Base-by-base conservation (phyloP, 1,140 invertebrate genomes). In the Diploscapter pachys region DNA sequence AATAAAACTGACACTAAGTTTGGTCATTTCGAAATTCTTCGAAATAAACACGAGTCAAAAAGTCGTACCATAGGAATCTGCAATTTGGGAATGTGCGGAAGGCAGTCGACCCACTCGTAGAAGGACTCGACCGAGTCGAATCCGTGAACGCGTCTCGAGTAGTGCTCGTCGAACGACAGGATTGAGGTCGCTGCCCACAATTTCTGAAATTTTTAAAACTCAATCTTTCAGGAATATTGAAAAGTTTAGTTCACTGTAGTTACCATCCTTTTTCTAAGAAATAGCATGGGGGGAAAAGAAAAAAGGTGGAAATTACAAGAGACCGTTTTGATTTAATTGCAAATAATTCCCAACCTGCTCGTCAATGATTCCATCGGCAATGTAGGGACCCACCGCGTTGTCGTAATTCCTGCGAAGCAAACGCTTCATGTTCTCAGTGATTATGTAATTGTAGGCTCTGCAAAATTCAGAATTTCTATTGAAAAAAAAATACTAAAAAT, bases 371-470 rank as follows among this genome's bases (percentile, higher is more conserved):
- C 83, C 83, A 55, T 77, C 87, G 85, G 91, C 92, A 4, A 92
- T 88, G 62, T 94, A 91, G 9, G 91, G 90, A 13, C 89, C 90
- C 8, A 95, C 88, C 63, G 94, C 86, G 57, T 91, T 89, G 76
- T 90, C 89, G 76, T 92, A 91, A 86, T 95, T 92, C 54, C 90
- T 88, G 2, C 92, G 88, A 73, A 96, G 91, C 57, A 95, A 90
- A 80, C 90, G 90, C 73, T 93, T 92, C 80, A 94, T 91, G 83
- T 93, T 93, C 85, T 93, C 92, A 2, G 93, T 94, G 91, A 96
- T 94, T 56, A 93, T 90, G 83, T 93, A 94, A n/a, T 94, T 87
- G 85, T 96, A 96, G 79, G 93, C 90, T 31, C 31, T 31, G 31
- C n/a, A 1, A 31, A 31, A 31, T 31, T 31, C 31, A 31, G 31